Evolutionary conservation across 2,888 invertebrate genomes (phyloP).

Genomic region (Agriotes lineatus): DNA sequence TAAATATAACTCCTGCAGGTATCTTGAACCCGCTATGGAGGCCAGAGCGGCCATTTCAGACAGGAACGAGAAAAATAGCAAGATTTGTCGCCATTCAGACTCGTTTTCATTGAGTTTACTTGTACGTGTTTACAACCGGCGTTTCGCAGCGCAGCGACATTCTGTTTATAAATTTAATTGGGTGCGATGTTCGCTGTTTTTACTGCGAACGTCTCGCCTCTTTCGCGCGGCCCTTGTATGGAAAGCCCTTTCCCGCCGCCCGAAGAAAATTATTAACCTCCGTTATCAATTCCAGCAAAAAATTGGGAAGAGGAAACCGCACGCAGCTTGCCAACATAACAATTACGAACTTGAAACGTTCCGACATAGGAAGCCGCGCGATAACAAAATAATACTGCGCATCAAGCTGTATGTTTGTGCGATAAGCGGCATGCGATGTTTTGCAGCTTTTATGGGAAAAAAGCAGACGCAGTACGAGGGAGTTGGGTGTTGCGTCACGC

Average conservation of each 20-base stretch:
- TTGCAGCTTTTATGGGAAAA: slow-evolving; percentile 25
- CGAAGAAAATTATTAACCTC: background rate
- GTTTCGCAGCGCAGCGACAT: slow-evolving; percentile 52
- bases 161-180: slow-evolving; percentile 57
- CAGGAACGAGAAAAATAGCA: slow-evolving; percentile 49
- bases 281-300: slow-evolving; percentile 23
- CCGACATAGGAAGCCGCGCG: slow-evolving; percentile 41
- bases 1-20: slow-evolving; percentile 60
- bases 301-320: slow-evolving; percentile 37
- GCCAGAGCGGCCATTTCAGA: slow-evolving; percentile 44
- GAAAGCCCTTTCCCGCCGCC: background rate
- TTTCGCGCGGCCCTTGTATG: background rate
- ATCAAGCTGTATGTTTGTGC: slow-evolving; percentile 31
- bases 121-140: slow-evolving; percentile 44
- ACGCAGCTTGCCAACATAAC: slow-evolving; percentile 23
- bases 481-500: slow-evolving; percentile 30
- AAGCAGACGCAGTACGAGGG: slow-evolving; percentile 26
- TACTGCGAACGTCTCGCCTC: slow-evolving; percentile 22
- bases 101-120: slow-evolving; percentile 46
- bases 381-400: slow-evolving; percentile 38
- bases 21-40: slow-evolving; percentile 56
- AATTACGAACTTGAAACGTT: slow-evolving; percentile 40
- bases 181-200: slow-evolving; percentile 50
- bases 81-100: slow-evolving; percentile 52
- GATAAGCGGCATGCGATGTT: slow-evolving; percentile 39